Percentiles rank a stretch among this genome's conserved stretches.
Evolutionary conservation across 1,140 invertebrate species (phyloP).

Genomic region (Neodiprion lecontei): DNA sequence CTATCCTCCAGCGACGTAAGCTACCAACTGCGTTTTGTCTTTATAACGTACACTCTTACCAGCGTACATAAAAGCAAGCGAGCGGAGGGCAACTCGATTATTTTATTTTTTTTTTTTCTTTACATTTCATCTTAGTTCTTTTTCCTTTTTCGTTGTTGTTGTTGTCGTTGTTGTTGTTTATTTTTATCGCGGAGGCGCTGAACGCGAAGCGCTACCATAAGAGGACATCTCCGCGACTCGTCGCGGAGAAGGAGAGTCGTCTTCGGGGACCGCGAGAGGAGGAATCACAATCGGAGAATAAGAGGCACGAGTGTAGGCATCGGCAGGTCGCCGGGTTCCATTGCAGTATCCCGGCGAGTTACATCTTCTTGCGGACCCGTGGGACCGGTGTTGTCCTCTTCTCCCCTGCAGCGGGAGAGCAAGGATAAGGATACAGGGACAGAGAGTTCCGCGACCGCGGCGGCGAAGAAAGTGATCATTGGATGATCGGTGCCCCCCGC

Average conservation of each 20-base stretch:
- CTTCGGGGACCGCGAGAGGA: neutral
- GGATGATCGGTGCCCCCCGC: neutral
- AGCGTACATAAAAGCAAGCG: neutral
- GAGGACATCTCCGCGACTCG: neutral
- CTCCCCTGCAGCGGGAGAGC: neutral
- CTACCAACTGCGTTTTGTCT: neutral
- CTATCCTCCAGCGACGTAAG: neutral
- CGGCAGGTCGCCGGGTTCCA: neutral
- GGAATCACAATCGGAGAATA: no score
- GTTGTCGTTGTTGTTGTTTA: neutral
- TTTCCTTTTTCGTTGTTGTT: neutral
- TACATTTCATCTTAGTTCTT: neutral
- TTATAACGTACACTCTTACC: no score
- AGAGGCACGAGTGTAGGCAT: neutral
- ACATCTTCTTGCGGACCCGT: neutral
- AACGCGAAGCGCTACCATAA: constrained; percentile 1
- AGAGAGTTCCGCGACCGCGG: no score
- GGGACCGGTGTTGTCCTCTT: neutral
- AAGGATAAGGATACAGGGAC: neutral
- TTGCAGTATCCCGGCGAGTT: neutral
- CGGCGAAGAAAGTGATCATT: neutral
- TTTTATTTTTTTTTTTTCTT: neutral
- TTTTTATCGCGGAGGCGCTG: neutral
- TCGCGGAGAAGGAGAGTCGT: no score
- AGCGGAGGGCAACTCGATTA: neutral